A percentile compares a stretch with the other conserved stretches of the same genome.
Conservation (phyloP, 2,888 invertebrate species). For the Sericinus montela region DNA sequence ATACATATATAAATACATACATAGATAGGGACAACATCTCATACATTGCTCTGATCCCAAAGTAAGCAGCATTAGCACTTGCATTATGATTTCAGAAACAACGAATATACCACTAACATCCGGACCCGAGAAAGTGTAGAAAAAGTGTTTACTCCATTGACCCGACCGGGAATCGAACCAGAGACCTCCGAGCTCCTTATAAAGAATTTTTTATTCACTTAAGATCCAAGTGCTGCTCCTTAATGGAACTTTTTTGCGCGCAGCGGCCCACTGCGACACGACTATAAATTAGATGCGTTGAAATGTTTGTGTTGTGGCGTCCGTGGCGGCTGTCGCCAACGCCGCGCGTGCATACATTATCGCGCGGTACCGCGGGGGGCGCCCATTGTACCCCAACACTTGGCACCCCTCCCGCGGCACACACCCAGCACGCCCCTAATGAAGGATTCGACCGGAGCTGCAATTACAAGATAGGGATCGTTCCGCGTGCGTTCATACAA, state of each 20-base stretch:
- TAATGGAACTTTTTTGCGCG: constrained; percentile 65
- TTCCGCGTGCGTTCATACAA: constrained; percentile 38
- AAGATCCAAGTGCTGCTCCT: constrained; percentile 36
- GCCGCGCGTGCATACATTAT: constrained; percentile 67
- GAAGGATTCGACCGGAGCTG: constrained; percentile 62
- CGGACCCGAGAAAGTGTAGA: no score
- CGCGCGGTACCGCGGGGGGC: constrained; percentile 66
- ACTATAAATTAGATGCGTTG: constrained; percentile 75
- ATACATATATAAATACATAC: no score
- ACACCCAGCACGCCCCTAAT: constrained; percentile 51
- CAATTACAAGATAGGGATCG: constrained; percentile 64
- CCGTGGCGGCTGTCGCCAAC: constrained; percentile 52
- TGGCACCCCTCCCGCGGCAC: constrained; percentile 30
- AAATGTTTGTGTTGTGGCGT: constrained; percentile 74
- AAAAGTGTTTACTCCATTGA: no score
- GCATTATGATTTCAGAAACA: no score
- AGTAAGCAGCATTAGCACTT: no score
- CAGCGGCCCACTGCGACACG: constrained; percentile 50
- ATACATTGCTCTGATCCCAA: no score
- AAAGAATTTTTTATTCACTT: no score
- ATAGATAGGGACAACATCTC: no score
- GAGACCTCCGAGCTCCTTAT: no score
- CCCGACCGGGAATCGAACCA: no score
- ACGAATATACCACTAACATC: no score
- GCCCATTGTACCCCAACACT: constrained; percentile 60